Conservation (phyloP, 2,888 invertebrate species). For the Tachystola acroxantha region DNA sequence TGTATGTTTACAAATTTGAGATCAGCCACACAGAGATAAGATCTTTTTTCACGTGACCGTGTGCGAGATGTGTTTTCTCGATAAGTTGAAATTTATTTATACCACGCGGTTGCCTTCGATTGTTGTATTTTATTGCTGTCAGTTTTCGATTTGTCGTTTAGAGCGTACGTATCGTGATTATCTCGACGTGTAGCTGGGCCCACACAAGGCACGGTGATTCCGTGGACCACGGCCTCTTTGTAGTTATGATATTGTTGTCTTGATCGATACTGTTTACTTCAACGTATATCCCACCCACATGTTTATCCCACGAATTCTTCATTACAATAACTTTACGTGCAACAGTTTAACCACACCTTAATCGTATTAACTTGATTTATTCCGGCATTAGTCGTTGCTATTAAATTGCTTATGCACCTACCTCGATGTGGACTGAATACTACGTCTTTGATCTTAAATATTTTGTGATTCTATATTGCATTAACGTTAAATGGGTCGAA, state of each 20-base stretch:
- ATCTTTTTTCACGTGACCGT: constrained; percentile 34
- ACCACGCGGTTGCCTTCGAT: constrained; percentile 39
- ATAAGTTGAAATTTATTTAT: constrained; percentile 39
- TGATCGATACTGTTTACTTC: constrained; percentile 16
- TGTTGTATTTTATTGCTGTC: constrained; percentile 46
- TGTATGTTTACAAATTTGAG: constrained; percentile 33
- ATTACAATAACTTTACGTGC: constrained; percentile 17
- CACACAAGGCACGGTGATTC: constrained; percentile 2
- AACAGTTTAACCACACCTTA: constrained; percentile 14
- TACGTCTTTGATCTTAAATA: constrained; percentile 30
- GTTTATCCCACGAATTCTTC: constrained; percentile 16
- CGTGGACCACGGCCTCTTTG: constrained; percentile 5
- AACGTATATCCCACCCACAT: constrained; percentile 15
- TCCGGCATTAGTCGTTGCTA: constrained; percentile 8
- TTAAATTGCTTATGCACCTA: constrained; percentile 9
- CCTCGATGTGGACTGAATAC: constrained; percentile 27
- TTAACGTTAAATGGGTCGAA: constrained; percentile 18
- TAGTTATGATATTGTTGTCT: constrained; percentile 12
- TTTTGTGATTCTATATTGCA: constrained; percentile 19
- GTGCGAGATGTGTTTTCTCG: constrained; percentile 29
- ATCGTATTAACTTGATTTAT: constrained; percentile 16
- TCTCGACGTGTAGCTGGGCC: constrained; percentile 16
- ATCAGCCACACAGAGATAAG: constrained; percentile 31
- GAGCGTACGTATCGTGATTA: constrained; percentile 29
- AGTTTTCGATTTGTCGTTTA: constrained; percentile 38